A percentile compares a stretch with the other conserved stretches of the same genome.
Conservation (phyloP, 2,888 invertebrate genomes). For the Plebejus melissa region DNA sequence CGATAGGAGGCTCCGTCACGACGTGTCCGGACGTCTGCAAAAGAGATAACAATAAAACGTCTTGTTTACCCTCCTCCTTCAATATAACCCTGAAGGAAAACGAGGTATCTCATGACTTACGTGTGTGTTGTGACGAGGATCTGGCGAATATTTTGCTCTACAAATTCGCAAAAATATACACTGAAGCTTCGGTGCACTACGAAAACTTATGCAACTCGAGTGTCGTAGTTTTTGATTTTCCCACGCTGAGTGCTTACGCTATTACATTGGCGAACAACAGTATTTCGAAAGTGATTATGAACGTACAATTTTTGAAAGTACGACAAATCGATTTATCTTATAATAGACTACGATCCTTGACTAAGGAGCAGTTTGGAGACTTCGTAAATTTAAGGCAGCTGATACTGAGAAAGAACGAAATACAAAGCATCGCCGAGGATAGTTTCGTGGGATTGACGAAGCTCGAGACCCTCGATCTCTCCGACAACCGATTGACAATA, state of each 20-base stretch:
- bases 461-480: conserved; percentile 84
- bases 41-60: conserved; percentile 49
- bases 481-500: conserved; percentile 81
- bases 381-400: conserved; percentile 80
- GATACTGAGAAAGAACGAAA: conserved; percentile 83
- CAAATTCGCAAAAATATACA: conserved; percentile 49
- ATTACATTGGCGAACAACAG: conserved; percentile 58
- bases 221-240: conserved; percentile 50
- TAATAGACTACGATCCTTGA: conserved; percentile 76
- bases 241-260: conserved; percentile 54
- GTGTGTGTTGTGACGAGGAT: conserved; percentile 58
- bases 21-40: conserved; percentile 56
- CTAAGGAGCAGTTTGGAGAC: conserved; percentile 75
- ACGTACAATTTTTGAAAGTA: conserved; percentile 59
- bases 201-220: conserved; percentile 52
- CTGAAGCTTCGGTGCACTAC: conserved; percentile 51
- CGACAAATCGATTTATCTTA: conserved; percentile 80
- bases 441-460: conserved; percentile 81
- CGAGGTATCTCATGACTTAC: conserved; percentile 46
- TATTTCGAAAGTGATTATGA: conserved; percentile 53
- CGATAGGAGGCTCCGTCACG: conserved; percentile 55
- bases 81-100: conserved; percentile 59
- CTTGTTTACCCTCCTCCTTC: conserved; percentile 59
- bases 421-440: conserved; percentile 75
- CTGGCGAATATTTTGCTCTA: conserved; percentile 46